Evolutionary conservation across 2,888 invertebrate genomes (phyloP), one percentile per base, ranked within the genome.

Genomic region (Oscheius myriophilus): DNA sequence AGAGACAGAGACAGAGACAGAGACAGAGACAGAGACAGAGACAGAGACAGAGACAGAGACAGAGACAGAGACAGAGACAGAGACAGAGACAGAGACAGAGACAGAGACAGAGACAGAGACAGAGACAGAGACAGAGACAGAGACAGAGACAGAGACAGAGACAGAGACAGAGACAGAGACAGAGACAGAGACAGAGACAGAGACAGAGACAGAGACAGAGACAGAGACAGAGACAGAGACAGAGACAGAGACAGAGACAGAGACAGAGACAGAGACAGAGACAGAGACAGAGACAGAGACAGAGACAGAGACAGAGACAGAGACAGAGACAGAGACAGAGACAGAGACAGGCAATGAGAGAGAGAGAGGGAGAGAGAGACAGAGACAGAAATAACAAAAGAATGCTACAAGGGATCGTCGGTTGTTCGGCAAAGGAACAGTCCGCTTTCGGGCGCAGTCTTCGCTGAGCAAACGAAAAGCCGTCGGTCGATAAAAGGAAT

Each of bases 391-490:
- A 25, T 2, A 55, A 55, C n/a, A 54, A 23, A 54, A 23, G n/a
- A 55, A 55, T 21, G 21, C 26, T 3, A 33, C 18, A 39, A 26
- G 26, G 14, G 26, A 55, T 14, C 11, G 33, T 33, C 33, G 33
- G 33, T 33, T 33, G 33, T 33, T n/a, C 33, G 33, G 33, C 33
- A 33, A 33, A 33, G 33, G 33, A 33, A 33, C 33, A 33, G 33
- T 33, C 33, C 18, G 14, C 42, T 25, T 57, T 21, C 42, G 57
- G 57, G 43, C 42, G 57, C 57, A 57, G 57, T 57, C 57, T 57
- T 57, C 57, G 57, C 57, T 57, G 57, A 57, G 57, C 43, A 57
- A 57, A 57, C 57, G 57, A 57, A 57, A n/a, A 57, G 21, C 43
- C 57, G 54, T n/a, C 43, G 43, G 41, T 57, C 57, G 57, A 57